A percentile compares a stretch with the other conserved stretches of the same genome.
These are phyloP conservation scores for Phymorhynchus buccinoides DNA, from an alignment of 1,140 invertebrate species.

Conservation along the genomic window DNA sequence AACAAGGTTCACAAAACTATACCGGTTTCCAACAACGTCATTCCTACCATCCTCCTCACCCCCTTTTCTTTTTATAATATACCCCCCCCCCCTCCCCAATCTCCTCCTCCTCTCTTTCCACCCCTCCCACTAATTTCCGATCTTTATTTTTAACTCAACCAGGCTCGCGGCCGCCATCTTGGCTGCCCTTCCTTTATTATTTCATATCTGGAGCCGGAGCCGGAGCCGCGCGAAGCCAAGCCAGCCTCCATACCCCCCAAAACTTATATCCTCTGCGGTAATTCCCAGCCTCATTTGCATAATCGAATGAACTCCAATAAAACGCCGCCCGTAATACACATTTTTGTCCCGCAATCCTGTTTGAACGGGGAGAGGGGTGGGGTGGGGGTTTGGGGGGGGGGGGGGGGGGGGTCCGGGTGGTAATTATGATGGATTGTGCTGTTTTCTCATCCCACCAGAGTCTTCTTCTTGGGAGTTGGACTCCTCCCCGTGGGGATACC, in stretches of 20 bases:
- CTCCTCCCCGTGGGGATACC: too few species aligned
- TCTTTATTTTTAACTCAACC: neutral
- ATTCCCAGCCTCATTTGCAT: conserved; percentile 52
- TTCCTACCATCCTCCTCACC: neutral
- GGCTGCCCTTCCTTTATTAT: neutral
- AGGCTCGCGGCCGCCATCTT: neutral
- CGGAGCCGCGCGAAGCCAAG: neutral
- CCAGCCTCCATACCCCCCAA: conserved; percentile 25
- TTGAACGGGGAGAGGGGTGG: too few species aligned
- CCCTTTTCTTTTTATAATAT: neutral
- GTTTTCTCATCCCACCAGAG: conserved; percentile 44
- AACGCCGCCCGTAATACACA: conserved; percentile 50
- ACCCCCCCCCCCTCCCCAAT: neutral
- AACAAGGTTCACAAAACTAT: neutral
- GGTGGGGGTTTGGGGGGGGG: too few species aligned
- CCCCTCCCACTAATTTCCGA: neutral
- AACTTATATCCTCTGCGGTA: conserved; percentile 45
- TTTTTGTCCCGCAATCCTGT: conserved; percentile 50
- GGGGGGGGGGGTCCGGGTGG: too few species aligned
- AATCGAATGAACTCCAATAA: conserved; percentile 55
- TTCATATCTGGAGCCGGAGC: conserved; percentile 31
- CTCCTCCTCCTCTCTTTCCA: neutral
- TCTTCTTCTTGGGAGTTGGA: too few species aligned
- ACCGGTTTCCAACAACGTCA: neutral
- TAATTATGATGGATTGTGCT: conserved; percentile 57